Conservation (phyloP, 2,888 invertebrate species). For the Xestia ashworthii region DNA sequence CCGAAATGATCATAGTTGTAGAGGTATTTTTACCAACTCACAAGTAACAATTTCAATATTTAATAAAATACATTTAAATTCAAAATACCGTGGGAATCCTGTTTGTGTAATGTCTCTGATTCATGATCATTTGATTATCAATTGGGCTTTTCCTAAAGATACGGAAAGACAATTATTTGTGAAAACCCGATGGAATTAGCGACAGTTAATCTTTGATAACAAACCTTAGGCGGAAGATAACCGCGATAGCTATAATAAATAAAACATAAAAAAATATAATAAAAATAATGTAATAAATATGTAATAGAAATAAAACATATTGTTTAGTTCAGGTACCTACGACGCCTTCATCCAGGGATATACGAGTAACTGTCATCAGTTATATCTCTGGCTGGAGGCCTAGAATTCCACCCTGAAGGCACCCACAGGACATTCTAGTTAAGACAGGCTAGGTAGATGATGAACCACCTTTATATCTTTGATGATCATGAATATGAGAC, state of each 20-base stretch:
- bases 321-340: neutral
- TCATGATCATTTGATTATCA: neutral
- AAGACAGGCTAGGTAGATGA: neutral
- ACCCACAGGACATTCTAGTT: neutral
- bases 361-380: too few species aligned
- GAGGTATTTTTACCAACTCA: neutral
- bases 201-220: neutral
- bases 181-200: neutral
- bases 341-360: too few species aligned
- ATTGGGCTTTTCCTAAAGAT: constrained; percentile 31
- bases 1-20: neutral
- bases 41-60: neutral
- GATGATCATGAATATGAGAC: neutral
- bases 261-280: too few species aligned
- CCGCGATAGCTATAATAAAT: neutral
- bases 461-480: neutral
- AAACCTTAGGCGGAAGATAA: constrained; percentile 24
- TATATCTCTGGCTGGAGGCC: neutral
- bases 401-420: neutral
- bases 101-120: constrained; percentile 4
- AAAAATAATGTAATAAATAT: too few species aligned
- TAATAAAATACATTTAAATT: neutral
- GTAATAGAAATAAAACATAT: neutral
- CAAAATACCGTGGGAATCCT: neutral
- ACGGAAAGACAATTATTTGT: constrained; percentile 5